Evolutionary conservation across 2,113 vertebrate species (phyloP).

Genomic region (Garra rufa): DNA sequence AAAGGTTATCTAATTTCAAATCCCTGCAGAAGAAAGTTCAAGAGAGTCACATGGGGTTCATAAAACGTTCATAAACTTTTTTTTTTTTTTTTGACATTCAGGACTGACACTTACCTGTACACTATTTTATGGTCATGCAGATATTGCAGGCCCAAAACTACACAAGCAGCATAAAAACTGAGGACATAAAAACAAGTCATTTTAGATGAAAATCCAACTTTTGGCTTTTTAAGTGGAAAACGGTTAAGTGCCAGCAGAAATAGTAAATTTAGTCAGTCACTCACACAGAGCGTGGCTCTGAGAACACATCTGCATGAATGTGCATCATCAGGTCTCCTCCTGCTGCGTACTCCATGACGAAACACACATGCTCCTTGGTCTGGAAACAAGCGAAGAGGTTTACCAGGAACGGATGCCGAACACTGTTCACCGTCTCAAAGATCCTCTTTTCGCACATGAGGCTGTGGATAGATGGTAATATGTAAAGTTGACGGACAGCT

Average conservation of each 20-base stretch:
- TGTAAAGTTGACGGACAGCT: not conserved
- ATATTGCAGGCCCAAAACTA: slow-evolving; percentile 96
- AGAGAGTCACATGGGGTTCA: slow-evolving; percentile 16
- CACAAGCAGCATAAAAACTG: slow-evolving; percentile 97
- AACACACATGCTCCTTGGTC: slow-evolving; percentile 97
- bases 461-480: slow-evolving; percentile 73
- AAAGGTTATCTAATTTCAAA: slow-evolving; percentile 96
- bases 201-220: not conserved
- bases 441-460: slow-evolving; percentile 99
- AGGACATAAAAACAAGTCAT: not conserved
- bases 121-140: slow-evolving; percentile 98
- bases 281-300: slow-evolving; percentile 96
- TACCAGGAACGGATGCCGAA: slow-evolving; percentile 98
- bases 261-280: slow-evolving; percentile 65
- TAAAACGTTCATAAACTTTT: not conserved
- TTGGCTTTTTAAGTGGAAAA: not conserved
- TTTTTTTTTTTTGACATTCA: not conserved
- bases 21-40: slow-evolving; percentile 79
- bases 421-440: slow-evolving; percentile 98
- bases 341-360: slow-evolving; percentile 99
- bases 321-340: slow-evolving; percentile 99
- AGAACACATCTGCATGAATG: slow-evolving; percentile 98
- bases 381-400: slow-evolving; percentile 99
- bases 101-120: slow-evolving; percentile 83
- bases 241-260: not conserved